Base-by-base conservation (phyloP, 2,113 vertebrate genomes). In the Pomatostomus ruficeps region DNA sequence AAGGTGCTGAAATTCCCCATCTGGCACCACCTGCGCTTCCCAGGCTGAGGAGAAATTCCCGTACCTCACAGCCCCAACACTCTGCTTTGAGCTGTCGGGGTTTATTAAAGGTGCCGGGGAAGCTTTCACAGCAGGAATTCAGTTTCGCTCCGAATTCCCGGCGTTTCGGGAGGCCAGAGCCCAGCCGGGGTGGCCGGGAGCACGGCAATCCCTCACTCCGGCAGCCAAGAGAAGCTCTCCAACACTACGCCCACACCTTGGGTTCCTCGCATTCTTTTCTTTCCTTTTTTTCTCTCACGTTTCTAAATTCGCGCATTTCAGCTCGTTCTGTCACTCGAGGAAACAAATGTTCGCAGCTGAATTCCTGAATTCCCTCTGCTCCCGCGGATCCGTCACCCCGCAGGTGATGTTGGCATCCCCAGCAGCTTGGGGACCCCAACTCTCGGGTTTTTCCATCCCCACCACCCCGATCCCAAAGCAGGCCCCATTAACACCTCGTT, bases 361-460 rank as follows among this genome's bases (percentile, higher is more conserved):
- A 45, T 2, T 49, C 25, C 63, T 14, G 16, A 66, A 45, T 2
- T 49, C 25, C 35, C 49, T 7, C 23, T 24, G 3, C n/a, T 12
- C 8, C 19, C n/a, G 62, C 6, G 1, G 6, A 6, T 0, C 8
- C 78, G 21, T 8, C 42, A 21, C 25, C 45, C 14, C 11, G 0
- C 8, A 9, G 2, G 3, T 0, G 45, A 46, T 5, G 22, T 12
- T 0, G 9, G 31, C 33, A n/a, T 0, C 55, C 40, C 40, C 2
- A 19, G 35, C 12, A 0, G 4, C 57, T 22, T 0, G 0, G 12
- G 23, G 28, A 25, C 35, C 58, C 48, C 25, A 2, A 8, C 6
- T n/a, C 20, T 42, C 36, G n/a, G n/a, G n/a, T n/a, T 11, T 4
- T 17, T 16, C 31, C 16, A 43, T 23, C 22, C 31, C 35, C 66